Conservation (phyloP, 2,888 invertebrate genomes). For the Uloborus plumipes region DNA sequence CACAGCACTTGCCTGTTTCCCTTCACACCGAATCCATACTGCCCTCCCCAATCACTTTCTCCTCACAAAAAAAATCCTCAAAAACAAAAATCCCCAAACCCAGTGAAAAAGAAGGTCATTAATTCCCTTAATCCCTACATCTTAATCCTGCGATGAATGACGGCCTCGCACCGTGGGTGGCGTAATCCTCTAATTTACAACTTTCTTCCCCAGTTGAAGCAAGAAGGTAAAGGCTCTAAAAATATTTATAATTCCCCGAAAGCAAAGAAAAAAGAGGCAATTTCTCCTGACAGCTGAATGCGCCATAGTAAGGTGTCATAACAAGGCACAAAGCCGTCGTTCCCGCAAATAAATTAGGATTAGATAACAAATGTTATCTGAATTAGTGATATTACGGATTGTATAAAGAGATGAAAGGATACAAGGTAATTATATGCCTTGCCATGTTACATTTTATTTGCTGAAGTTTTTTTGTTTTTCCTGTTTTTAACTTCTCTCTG, state of each 20-base stretch:
- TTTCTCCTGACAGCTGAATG: neutral
- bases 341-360: slow-evolving; percentile 47
- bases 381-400: no score
- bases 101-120: slow-evolving; percentile 16
- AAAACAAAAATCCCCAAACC: no score
- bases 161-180: slow-evolving; percentile 47
- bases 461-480: no score
- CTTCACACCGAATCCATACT: slow-evolving; percentile 1
- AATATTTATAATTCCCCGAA: slow-evolving; percentile 29
- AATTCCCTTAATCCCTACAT: slow-evolving; percentile 52
- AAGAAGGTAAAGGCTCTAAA: slow-evolving; percentile 30
- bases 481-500: no score
- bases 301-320: slow-evolving; percentile 38
- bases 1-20: neutral
- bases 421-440: no score
- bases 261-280: neutral
- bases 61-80: slow-evolving; percentile 22
- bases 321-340: slow-evolving; percentile 44
- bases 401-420: no score
- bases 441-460: no score
- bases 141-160: slow-evolving; percentile 57
- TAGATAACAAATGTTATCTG: slow-evolving; percentile 1
- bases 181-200: slow-evolving; percentile 55
- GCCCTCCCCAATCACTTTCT: slow-evolving; percentile 15
- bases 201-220: neutral